These are phyloP conservation scores for Eumeta japonica DNA, from an alignment of 1,140 invertebrate genomes.

Conservation along the genomic window DNA sequence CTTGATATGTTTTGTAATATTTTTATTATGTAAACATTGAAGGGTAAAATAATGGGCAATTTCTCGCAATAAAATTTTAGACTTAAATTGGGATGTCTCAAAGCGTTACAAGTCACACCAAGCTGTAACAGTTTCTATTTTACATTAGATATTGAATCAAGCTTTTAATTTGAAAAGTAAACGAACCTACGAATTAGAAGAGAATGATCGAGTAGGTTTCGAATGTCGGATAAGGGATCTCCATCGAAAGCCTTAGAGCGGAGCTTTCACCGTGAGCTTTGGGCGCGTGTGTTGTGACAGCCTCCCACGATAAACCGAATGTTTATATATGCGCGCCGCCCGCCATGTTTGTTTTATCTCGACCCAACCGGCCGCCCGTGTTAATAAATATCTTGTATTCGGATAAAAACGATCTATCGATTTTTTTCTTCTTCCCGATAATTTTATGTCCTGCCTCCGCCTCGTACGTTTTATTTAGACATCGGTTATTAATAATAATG, in stretches of 20 bases:
- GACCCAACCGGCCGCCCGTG: slow-evolving; percentile 38
- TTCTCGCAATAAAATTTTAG: too few relatives aligned
- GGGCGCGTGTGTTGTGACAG: slow-evolving; percentile 49
- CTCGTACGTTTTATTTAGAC: slow-evolving; percentile 53
- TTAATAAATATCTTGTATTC: slow-evolving; percentile 54
- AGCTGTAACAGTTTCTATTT: too few relatives aligned
- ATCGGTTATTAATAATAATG: slow-evolving; percentile 56
- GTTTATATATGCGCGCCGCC: slow-evolving; percentile 49
- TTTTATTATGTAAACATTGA: too few relatives aligned
- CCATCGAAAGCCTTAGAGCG: too few relatives aligned
- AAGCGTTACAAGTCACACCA: too few relatives aligned
- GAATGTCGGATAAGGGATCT: slow-evolving; percentile 37
- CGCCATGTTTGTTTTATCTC: slow-evolving; percentile 56
- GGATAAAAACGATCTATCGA: slow-evolving; percentile 29
- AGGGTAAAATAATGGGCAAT: too few relatives aligned
- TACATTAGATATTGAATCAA: too few relatives aligned
- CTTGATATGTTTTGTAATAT: too few relatives aligned
- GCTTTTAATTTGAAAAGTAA: too few relatives aligned
- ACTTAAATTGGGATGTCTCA: too few relatives aligned
- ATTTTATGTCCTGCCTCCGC: slow-evolving; percentile 19
- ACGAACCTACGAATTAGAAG: too few relatives aligned
- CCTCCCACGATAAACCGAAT: slow-evolving; percentile 52
- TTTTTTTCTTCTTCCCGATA: slow-evolving; percentile 26
- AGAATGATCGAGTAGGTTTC: slow-evolving; percentile 51
- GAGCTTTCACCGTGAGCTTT: slow-evolving; percentile 46